Percentiles rank a stretch among this genome's conserved stretches.
Evolutionary conservation across 2,888 invertebrate genomes (phyloP).

Genomic region (Euzetes globulus): DNA sequence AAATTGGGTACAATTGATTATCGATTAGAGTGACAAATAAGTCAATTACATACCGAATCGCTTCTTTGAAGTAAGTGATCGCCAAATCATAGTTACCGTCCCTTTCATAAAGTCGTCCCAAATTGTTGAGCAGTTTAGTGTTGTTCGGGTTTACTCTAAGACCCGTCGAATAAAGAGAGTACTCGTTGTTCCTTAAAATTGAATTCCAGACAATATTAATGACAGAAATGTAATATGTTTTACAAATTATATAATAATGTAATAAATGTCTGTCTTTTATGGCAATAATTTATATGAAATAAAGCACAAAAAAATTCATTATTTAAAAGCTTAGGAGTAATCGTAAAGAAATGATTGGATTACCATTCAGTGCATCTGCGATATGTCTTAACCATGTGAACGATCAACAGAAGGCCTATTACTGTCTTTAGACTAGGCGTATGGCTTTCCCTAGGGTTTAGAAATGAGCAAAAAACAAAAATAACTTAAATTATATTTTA

Average conservation of each 20-base stretch:
- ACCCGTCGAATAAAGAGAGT: conserved; percentile 46
- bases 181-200: conserved; percentile 43
- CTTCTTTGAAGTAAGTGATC: conserved; percentile 31
- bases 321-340: background rate
- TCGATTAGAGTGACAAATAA: too few species aligned
- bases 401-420: conserved; percentile 19
- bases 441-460: conserved; percentile 6
- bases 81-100: conserved; percentile 26
- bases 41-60: conserved; percentile 17
- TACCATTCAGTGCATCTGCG: conserved; percentile 24
- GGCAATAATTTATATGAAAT: conserved; percentile 4
- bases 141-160: conserved; percentile 47
- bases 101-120: conserved; percentile 48
- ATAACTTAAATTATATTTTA: background rate
- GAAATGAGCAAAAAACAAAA: background rate
- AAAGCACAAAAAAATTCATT: background rate
- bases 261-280: background rate
- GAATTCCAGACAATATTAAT: background rate
- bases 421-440: conserved; percentile 7
- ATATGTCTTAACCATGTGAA: conserved; percentile 17
- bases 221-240: background rate
- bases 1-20: background rate
- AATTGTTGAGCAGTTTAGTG: conserved; percentile 49
- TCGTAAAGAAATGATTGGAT: background rate
- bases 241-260: background rate